phyloP scores from a whole-genome alignment of 2,888 invertebrate species.

The Tetragonisca angustula region DNA sequence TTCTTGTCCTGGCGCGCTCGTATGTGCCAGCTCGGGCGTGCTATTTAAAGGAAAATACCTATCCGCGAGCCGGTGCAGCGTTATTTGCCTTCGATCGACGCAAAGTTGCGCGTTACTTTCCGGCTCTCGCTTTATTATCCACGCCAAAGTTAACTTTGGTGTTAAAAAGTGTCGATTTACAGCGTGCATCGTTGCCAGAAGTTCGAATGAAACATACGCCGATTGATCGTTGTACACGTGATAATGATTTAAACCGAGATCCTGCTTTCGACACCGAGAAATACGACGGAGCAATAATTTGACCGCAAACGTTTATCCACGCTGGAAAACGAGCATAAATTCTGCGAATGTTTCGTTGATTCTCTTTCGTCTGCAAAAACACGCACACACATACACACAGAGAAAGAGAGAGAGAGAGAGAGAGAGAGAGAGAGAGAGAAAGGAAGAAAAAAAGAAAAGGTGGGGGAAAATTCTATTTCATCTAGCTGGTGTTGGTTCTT shows the following conservation, averaged over 20 bases:
- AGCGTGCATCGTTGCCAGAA: not conserved
- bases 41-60: not conserved
- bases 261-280: too few relatives aligned
- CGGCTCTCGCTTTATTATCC: not conserved
- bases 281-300: not conserved
- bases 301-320: not conserved
- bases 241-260: too few relatives aligned
- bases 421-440: too few relatives aligned
- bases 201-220: too few relatives aligned
- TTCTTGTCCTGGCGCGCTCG: not conserved
- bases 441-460: not conserved
- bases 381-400: not conserved
- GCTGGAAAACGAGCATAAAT: not conserved
- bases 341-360: not conserved
- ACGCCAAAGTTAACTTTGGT: not conserved
- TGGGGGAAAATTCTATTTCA: not conserved
- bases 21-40: not conserved
- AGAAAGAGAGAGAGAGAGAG: too few relatives aligned
- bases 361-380: not conserved
- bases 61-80: not conserved
- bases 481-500: conserved; percentile 1
- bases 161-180: not conserved
- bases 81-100: not conserved
- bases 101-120: not conserved
- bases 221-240: too few relatives aligned